These are phyloP conservation scores for Hypomecis punctinalis DNA, from an alignment of 2,888 invertebrate genomes.

Conservation along the genomic window DNA sequence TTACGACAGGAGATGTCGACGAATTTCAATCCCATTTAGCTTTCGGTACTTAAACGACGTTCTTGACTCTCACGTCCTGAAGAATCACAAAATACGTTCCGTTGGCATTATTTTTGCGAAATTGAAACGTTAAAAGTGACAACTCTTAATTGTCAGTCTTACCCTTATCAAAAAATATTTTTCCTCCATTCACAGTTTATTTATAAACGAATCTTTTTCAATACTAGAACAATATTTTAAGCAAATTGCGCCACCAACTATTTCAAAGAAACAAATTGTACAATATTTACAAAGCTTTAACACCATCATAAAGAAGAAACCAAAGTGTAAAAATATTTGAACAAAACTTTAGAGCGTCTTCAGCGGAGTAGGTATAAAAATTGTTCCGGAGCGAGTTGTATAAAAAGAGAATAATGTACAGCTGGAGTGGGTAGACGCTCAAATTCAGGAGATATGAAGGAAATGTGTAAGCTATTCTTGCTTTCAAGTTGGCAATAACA, in stretches of 20 bases:
- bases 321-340: constrained; percentile 43
- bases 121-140: neutral
- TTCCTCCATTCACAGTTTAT: neutral
- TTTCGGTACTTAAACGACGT: constrained; percentile 12
- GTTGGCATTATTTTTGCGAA: neutral
- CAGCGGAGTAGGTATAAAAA: constrained; percentile 48
- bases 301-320: constrained; percentile 42
- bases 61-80: constrained; percentile 1
- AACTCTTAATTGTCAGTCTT: constrained; percentile 11
- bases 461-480: constrained; percentile 80
- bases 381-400: constrained; percentile 51
- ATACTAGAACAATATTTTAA: neutral
- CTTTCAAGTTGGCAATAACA: constrained; percentile 83
- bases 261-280: constrained; percentile 34
- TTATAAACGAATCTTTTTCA: neutral
- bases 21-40: constrained; percentile 35
- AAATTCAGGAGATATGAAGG: constrained; percentile 77
- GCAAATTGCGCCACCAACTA: neutral
- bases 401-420: constrained; percentile 68
- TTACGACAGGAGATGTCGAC: constrained; percentile 23
- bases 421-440: constrained; percentile 71
- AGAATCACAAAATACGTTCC: constrained; percentile 5
- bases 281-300: constrained; percentile 46
- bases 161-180: constrained; percentile 1
- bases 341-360: constrained; percentile 44